Evolutionary conservation across 2,888 invertebrate genomes (phyloP), one percentile per base, ranked within the genome.

Genomic region (Sarcophaga subvicina): DNA sequence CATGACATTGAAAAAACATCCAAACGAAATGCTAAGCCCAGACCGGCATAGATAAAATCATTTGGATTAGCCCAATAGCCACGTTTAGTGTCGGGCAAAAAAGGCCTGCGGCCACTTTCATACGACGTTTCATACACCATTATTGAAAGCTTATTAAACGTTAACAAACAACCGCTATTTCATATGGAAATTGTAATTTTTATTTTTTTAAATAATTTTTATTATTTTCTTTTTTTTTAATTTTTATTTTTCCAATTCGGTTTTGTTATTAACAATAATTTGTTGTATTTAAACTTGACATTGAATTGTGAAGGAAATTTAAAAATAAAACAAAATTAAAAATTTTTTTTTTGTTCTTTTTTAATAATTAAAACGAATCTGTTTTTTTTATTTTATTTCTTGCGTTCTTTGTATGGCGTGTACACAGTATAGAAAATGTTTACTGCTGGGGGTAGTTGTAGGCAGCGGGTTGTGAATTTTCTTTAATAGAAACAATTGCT

Each of bases 1-100:
- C 85, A 88, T 49, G 76, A 64, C 62, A 86, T 60, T n/a, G 83
- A 77, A 97, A 97, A 75, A 97, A 94, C 10, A 64, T 89, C 97
- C 83, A 97, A 95, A 64, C 97, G 97, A 63, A 98, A 96, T 4
- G 97, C 96, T 89, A 97, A 96, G 3, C 97, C 97, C 71, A 97
- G 95, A 90, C 97, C 97, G 60, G 96, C 96, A 83, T 96, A 94
- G 47, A 97, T 93, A 92, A 96, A 98, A 92, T 98, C 97, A 72
- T 95, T 93, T 91, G 96, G 96, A 86, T 94, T 95, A 63, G 95
- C 95, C 97, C 97, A 97, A 89, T 95, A 95, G 67, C 96, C 97
- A 71, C 95, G 93, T 4, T 88, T 86, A 4, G 86, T 80, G 69
- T 93, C 93, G 22, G 93, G 93, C 12, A 88, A 88, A 81, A 91